A percentile compares a stretch with the other conserved stretches of the same genome.
These are phyloP conservation scores for Sipha flava DNA, from an alignment of 1,140 invertebrate genomes.

Conservation along the genomic window DNA sequence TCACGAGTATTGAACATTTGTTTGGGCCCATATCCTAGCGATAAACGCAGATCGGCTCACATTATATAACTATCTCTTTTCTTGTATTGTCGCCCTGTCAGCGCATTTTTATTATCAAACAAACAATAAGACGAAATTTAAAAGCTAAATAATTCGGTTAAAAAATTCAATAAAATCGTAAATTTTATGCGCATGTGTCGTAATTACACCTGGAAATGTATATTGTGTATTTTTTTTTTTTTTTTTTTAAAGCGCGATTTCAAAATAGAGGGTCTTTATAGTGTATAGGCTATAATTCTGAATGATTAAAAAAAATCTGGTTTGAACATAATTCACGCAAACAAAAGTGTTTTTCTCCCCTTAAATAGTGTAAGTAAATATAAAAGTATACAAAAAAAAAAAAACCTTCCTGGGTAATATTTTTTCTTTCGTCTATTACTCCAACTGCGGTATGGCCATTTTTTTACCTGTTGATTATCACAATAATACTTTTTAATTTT, in stretches of 20 bases:
- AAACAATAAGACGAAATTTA: background rate
- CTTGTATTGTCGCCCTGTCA: too few species aligned
- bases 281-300: too few species aligned
- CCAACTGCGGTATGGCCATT: background rate
- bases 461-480: slow-evolving; percentile 10
- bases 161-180: slow-evolving; percentile 4
- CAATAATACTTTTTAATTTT: background rate
- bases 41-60: background rate
- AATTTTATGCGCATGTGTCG: background rate
- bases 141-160: background rate
- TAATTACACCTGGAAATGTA: slow-evolving; percentile 7
- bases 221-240: slow-evolving; percentile 11
- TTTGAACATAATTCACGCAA: slow-evolving; percentile 9
- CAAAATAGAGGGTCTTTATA: background rate
- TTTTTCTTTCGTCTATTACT: background rate
- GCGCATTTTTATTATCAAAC: background rate
- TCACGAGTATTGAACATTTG: too few species aligned
- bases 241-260: background rate
- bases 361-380: background rate
- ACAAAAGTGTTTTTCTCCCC: slow-evolving; percentile 3
- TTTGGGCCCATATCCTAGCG: too few species aligned
- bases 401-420: background rate
- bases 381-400: background rate
- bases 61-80: background rate
- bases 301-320: slow-evolving; percentile 2